phyloP scores from a whole-genome alignment of 2,113 vertebrate genomes.

The Anas platyrhynchos region DNA sequence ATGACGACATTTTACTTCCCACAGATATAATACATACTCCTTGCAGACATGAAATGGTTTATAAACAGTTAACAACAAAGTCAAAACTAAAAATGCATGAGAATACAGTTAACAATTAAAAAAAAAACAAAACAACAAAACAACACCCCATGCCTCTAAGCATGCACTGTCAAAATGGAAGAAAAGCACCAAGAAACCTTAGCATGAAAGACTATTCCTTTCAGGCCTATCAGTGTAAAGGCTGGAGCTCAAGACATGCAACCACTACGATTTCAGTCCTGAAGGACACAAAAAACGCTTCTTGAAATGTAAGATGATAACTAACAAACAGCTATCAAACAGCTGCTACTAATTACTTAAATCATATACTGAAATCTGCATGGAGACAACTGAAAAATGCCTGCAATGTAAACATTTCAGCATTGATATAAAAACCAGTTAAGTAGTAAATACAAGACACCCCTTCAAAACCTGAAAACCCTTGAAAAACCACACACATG shows the following conservation, averaged over 20 bases:
- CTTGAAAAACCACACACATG: neutral
- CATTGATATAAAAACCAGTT: neutral
- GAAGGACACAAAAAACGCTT: neutral
- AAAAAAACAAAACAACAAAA: neutral
- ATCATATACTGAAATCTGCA: neutral
- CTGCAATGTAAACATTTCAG: neutral
- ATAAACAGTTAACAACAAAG: neutral
- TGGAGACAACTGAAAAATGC: neutral
- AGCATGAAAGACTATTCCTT: neutral
- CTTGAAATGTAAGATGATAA: neutral
- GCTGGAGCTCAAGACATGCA: neutral
- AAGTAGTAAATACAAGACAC: neutral
- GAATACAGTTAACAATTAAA: neutral
- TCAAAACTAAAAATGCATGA: neutral
- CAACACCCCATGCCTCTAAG: neutral
- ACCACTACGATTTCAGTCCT: neutral
- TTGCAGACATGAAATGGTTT: neutral
- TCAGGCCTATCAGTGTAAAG: neutral
- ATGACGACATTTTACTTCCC: neutral
- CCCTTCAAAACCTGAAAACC: neutral
- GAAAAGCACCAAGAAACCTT: neutral
- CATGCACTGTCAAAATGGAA: neutral
- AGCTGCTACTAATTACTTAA: slow-evolving; percentile 7
- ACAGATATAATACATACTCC: neutral
- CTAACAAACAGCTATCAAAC: neutral